Percentiles rank a stretch among this genome's conserved stretches.
phyloP scores from a whole-genome alignment of 1,140 invertebrate species.

The Drosophila oshimai region DNA sequence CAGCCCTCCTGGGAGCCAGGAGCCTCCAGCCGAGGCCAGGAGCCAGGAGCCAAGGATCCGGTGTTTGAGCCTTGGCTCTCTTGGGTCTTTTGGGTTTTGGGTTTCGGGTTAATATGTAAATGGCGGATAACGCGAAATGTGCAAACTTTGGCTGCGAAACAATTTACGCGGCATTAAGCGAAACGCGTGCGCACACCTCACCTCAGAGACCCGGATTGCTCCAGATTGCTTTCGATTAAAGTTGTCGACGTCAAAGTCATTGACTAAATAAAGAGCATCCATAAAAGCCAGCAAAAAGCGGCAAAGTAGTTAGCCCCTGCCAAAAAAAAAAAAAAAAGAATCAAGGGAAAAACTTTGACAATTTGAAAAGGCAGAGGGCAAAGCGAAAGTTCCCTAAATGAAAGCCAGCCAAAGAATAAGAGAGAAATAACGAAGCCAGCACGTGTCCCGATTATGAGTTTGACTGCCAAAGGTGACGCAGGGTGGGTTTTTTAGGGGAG shows the following conservation, averaged over 20 bases:
- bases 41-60: neutral
- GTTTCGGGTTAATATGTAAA: slow-evolving; percentile 76
- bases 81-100: slow-evolving; percentile 4
- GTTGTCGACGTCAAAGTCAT: slow-evolving; percentile 77
- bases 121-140: slow-evolving; percentile 75
- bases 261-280: slow-evolving; percentile 78
- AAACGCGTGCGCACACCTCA: slow-evolving; percentile 76
- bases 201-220: slow-evolving; percentile 6
- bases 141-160: slow-evolving; percentile 77
- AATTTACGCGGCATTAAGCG: slow-evolving; percentile 77
- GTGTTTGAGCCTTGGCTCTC: neutral
- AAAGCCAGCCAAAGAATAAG: slow-evolving; percentile 39
- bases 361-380: slow-evolving; percentile 41
- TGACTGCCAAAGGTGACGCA: slow-evolving; percentile 40
- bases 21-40: too few relatives aligned
- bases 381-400: slow-evolving; percentile 34
- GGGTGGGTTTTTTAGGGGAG: neutral
- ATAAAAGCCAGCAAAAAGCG: slow-evolving; percentile 58
- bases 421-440: slow-evolving; percentile 71
- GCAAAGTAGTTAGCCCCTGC: slow-evolving; percentile 57
- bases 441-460: slow-evolving; percentile 71
- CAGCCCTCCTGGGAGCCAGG: slow-evolving; percentile 22
- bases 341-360: slow-evolving; percentile 69
- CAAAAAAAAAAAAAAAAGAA: neutral
- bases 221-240: slow-evolving; percentile 74